These are phyloP conservation scores for Discoglossus pictus DNA, from an alignment of 2,797 vertebrate genomes.

Conservation along the genomic window DNA sequence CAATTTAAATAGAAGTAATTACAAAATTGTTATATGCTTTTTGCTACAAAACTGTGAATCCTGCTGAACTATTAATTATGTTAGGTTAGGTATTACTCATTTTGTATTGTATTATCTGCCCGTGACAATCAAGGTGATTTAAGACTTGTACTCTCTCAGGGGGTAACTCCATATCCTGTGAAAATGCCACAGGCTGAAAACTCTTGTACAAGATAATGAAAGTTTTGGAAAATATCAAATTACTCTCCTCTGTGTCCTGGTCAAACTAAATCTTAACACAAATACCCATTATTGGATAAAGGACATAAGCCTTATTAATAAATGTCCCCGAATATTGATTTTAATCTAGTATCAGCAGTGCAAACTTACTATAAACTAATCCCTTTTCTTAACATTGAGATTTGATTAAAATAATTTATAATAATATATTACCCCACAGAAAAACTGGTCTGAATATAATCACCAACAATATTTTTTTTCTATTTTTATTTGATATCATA, in stretches of 20 bases:
- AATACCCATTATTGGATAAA: conserved; percentile 22
- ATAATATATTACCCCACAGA: no score
- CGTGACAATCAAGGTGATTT: neutral
- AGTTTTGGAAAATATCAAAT: conserved; percentile 26
- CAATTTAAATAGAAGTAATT: no score
- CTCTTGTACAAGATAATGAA: conserved; percentile 15
- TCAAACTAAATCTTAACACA: conserved; percentile 29
- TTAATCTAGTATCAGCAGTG: neutral
- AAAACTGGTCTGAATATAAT: no score
- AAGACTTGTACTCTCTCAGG: neutral
- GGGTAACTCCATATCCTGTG: neutral
- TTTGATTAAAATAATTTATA: no score
- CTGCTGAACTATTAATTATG: no score
- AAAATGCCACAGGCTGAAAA: conserved; percentile 10
- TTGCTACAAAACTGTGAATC: no score
- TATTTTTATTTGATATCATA: no score
- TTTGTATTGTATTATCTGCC: neutral
- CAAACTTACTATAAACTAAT: no score
- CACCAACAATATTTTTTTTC: no score
- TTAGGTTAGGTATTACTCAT: no score
- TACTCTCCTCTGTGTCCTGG: conserved; percentile 19
- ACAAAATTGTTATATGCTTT: no score
- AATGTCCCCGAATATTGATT: conserved; percentile 15
- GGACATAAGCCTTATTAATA: conserved; percentile 23
- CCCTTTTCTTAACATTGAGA: no score